These are phyloP conservation scores for Fratercula arctica DNA, from an alignment of 2,797 vertebrate species.

Conservation along the genomic window DNA sequence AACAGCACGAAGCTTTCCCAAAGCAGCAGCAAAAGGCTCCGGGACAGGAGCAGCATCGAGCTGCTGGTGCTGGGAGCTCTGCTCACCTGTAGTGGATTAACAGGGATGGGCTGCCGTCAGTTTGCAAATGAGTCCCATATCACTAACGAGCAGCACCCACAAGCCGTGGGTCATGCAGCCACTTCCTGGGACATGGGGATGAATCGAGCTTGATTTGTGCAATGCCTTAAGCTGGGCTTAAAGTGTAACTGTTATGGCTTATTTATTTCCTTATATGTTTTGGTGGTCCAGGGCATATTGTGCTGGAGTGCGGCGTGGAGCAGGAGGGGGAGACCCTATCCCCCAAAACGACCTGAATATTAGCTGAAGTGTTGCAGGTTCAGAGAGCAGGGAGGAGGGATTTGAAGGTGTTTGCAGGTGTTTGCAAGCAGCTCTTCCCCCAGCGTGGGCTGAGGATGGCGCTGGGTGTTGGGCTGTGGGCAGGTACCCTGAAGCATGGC, in stretches of 20 bases:
- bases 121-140: neutral
- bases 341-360: neutral
- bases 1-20: neutral
- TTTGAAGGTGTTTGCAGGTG: neutral
- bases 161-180: neutral
- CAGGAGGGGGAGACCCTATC: neutral
- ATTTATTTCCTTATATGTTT: neutral
- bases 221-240: neutral
- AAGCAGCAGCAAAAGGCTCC: fast-evolving
- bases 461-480: neutral
- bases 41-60: fast-evolving
- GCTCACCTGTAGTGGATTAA: neutral
- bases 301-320: neutral
- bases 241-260: neutral
- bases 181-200: neutral
- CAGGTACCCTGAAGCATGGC: neutral
- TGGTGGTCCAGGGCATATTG: fast-evolving
- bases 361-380: neutral
- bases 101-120: fast-evolving
- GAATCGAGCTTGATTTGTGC: neutral
- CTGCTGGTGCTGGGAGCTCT: neutral
- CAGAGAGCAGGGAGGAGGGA: neutral
- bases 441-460: neutral
- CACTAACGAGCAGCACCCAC: fast-evolving
- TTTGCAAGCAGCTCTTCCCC: neutral